These are phyloP conservation scores for Tor tambroides DNA, from an alignment of 2,113 vertebrate species.

Conservation along the genomic window DNA sequence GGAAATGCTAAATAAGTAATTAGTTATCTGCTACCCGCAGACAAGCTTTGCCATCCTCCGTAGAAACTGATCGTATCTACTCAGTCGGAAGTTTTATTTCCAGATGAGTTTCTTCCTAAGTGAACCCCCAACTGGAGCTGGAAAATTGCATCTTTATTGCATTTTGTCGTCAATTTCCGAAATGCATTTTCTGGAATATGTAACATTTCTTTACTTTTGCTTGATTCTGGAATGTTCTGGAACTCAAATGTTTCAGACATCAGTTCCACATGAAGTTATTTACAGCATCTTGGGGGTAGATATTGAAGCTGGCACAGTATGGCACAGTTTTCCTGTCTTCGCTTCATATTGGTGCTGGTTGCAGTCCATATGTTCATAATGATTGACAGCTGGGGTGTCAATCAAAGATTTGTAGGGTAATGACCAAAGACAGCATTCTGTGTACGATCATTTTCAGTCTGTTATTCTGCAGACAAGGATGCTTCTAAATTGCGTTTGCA, in stretches of 20 bases:
- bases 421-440: not conserved
- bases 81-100: slow-evolving; percentile 58
- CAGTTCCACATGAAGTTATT: not conserved
- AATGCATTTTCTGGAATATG: slow-evolving; percentile 7
- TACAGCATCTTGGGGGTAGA: not conserved
- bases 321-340: not conserved
- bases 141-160: not conserved
- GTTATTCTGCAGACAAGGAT: slow-evolving; percentile 1
- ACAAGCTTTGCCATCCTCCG: slow-evolving; percentile 40
- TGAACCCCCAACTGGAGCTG: not conserved
- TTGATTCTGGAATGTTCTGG: slow-evolving; percentile 6
- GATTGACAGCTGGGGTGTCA: not conserved
- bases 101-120: slow-evolving; percentile 38
- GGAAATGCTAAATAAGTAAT: slow-evolving; percentile 46
- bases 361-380: not conserved
- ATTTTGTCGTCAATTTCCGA: not conserved
- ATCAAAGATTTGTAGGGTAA: not conserved
- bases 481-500: not conserved
- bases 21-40: slow-evolving; percentile 48
- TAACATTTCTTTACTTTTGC: not conserved
- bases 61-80: slow-evolving; percentile 56
- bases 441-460: not conserved
- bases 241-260: not conserved
- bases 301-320: not conserved
- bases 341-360: not conserved